Evolutionary conservation across 2,113 vertebrate genomes (phyloP).

Genomic region (Equus przewalskii): DNA sequence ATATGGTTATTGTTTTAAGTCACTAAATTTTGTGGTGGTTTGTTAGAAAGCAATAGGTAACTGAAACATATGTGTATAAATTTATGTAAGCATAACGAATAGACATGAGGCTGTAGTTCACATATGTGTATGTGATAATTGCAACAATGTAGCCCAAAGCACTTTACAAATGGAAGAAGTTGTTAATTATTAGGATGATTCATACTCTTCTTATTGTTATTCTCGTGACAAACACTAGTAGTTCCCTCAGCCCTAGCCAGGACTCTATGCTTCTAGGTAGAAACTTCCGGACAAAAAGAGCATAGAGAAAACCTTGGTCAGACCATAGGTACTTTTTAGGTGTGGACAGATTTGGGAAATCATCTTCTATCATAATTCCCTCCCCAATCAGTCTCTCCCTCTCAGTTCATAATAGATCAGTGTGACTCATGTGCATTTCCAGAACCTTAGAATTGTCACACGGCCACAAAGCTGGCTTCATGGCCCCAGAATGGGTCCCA

Average conservation of each 20-base stretch:
- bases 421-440: not conserved
- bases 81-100: not conserved
- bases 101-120: not conserved
- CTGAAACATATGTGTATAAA: not conserved
- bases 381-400: not conserved
- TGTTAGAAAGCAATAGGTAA: not conserved
- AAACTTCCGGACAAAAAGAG: not conserved
- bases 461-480: not conserved
- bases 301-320: not conserved
- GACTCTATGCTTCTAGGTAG: not conserved
- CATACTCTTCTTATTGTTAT: not conserved
- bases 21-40: not conserved
- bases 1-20: not conserved
- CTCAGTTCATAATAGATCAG: not conserved
- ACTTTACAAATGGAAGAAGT: not conserved
- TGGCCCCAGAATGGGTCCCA: no score
- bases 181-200: not conserved
- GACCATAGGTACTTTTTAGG: not conserved
- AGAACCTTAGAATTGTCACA: not conserved
- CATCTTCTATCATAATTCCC: not conserved
- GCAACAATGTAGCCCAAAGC: not conserved
- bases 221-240: not conserved
- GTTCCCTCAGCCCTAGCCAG: not conserved
- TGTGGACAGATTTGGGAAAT: not conserved
- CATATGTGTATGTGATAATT: not conserved